A percentile compares a stretch with the other conserved stretches of the same genome.
These are phyloP conservation scores for Cyphomyrus plagiostoma DNA, from an alignment of 2,113 vertebrate species.

Conservation along the genomic window DNA sequence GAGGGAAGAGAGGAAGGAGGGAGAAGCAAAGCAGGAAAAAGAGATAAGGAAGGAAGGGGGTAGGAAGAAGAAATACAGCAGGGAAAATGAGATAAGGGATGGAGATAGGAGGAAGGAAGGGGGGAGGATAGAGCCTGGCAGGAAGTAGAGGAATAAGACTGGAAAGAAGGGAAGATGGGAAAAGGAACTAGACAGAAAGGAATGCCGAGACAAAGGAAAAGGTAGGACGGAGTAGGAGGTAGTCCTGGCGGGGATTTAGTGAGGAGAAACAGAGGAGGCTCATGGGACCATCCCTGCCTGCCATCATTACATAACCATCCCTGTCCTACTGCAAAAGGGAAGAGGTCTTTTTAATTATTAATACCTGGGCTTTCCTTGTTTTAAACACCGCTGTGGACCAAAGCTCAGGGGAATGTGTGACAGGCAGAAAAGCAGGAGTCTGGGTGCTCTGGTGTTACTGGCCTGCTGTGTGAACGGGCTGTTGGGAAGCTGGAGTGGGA, in stretches of 20 bases:
- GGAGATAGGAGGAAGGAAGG: neutral
- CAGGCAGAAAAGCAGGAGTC: neutral
- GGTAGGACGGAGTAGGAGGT: slow-evolving; percentile 24
- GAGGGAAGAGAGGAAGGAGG: neutral
- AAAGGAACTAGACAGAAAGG: neutral
- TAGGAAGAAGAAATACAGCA: slow-evolving; percentile 13
- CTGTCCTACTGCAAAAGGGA: slow-evolving; percentile 22
- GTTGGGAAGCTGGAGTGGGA: neutral
- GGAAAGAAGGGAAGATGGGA: neutral
- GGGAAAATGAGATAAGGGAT: slow-evolving; percentile 11
- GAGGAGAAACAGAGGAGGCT: neutral
- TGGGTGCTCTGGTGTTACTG: neutral
- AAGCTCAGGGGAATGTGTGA: slow-evolving; percentile 24
- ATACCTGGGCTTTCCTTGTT: slow-evolving; percentile 53
- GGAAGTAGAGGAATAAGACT: neutral
- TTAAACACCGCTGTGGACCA: slow-evolving; percentile 41
- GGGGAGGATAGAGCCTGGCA: neutral
- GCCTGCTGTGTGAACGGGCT: neutral
- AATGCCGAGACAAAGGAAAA: neutral
- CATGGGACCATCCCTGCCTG: slow-evolving; percentile 23
- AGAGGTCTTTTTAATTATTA: slow-evolving; percentile 49
- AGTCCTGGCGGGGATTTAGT: neutral
- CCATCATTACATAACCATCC: slow-evolving; percentile 47
- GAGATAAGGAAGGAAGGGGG: slow-evolving; percentile 4
- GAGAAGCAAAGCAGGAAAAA: neutral